Evolutionary conservation across 2,797 vertebrate species (phyloP).

Genomic region (Varecia variegata): DNA sequence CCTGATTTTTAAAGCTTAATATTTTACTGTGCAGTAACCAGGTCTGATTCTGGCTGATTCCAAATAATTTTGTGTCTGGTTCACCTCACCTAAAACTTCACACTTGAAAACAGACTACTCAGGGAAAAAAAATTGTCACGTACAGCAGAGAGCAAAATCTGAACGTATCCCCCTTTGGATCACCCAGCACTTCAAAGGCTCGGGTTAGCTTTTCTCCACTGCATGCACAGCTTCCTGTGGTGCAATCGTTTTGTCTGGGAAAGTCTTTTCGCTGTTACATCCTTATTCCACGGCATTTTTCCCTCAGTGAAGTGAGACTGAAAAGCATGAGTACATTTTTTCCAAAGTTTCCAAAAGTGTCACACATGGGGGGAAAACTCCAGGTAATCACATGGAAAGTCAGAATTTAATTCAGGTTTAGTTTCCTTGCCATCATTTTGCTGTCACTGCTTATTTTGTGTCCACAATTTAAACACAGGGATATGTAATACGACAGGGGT

Average conservation of each 20-base stretch:
- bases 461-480: not conserved
- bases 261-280: not conserved
- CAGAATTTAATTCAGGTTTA: not conserved
- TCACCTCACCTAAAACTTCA: constrained; percentile 36
- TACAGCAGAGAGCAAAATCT: not conserved
- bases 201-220: constrained; percentile 1
- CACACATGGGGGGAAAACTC: not conserved
- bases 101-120: constrained; percentile 4
- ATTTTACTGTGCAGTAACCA: not conserved
- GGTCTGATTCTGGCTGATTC: not conserved
- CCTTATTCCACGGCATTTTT: not conserved
- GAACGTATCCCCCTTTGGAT: not conserved
- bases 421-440: not conserved
- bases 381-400: not conserved
- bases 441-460: not conserved
- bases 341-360: constrained; percentile 27
- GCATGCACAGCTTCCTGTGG: not conserved
- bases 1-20: not conserved
- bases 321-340: constrained; percentile 18
- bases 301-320: not conserved
- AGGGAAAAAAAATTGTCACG: not conserved
- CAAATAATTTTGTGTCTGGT: constrained; percentile 39
- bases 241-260: not conserved
- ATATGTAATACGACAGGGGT: not conserved
- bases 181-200: not conserved